Evolutionary conservation across 1,140 invertebrate genomes (phyloP).

Genomic region (Argopecten irradians): DNA sequence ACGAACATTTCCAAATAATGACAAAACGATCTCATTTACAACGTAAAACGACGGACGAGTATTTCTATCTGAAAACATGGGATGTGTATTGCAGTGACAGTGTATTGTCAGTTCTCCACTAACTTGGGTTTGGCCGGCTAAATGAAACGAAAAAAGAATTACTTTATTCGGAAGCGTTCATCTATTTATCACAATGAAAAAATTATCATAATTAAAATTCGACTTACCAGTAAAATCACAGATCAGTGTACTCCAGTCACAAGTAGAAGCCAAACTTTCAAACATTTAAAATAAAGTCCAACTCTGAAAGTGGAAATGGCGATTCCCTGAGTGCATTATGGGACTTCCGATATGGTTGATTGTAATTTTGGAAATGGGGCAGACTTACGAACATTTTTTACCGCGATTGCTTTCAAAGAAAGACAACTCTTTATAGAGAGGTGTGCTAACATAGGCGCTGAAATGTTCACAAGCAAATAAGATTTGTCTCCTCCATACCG

Average conservation of each 20-base stretch:
- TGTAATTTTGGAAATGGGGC: not conserved
- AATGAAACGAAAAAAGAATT: not conserved
- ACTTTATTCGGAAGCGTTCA: not conserved
- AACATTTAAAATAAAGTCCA: constrained; percentile 35
- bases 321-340: constrained; percentile 46
- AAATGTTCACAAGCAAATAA: too few relatives aligned
- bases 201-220: not conserved
- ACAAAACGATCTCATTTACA: not conserved
- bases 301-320: constrained; percentile 48
- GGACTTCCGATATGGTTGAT: constrained; percentile 27
- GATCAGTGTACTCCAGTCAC: not conserved
- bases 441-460: not conserved
- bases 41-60: not conserved
- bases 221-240: not conserved
- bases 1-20: not conserved
- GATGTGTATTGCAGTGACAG: not conserved
- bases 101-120: not conserved
- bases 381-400: constrained; percentile 17
- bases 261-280: not conserved
- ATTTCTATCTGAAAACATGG: not conserved
- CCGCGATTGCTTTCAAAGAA: not conserved
- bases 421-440: not conserved
- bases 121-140: constrained; percentile 24
- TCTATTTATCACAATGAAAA: not conserved
- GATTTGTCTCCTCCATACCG: too few relatives aligned